A percentile compares a stretch with the other conserved stretches of the same genome.
Evolutionary conservation across 2,888 invertebrate species (phyloP).

Genomic region (Eumerus sabulonum): DNA sequence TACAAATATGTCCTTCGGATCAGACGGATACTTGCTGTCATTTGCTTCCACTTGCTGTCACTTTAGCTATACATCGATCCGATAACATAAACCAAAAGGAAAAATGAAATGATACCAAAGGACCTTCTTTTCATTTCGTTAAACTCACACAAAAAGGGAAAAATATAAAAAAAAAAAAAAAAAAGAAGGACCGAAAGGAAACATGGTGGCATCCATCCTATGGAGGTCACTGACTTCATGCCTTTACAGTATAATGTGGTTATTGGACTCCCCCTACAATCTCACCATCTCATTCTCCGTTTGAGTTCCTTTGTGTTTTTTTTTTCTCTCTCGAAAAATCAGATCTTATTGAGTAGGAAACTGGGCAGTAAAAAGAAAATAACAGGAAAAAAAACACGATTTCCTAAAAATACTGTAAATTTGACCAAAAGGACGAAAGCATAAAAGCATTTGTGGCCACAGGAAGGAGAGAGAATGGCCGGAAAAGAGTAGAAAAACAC

Average conservation of each 20-base stretch:
- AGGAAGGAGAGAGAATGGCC: constrained; percentile 24
- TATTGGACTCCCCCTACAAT: constrained; percentile 41
- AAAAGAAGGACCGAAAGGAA: constrained; percentile 3
- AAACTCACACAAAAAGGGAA: constrained; percentile 23
- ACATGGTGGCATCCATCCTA: constrained; percentile 18
- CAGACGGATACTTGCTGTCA: constrained; percentile 6
- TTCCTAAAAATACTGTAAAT: constrained; percentile 44
- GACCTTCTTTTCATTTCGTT: constrained; percentile 46
- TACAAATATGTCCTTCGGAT: constrained; percentile 4
- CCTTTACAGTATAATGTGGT: constrained; percentile 54
- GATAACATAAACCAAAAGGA: constrained; percentile 7
- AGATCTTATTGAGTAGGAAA: constrained; percentile 24
- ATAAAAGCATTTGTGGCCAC: constrained; percentile 55
- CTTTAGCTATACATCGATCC: constrained; percentile 28
- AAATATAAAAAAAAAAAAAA: constrained; percentile 19
- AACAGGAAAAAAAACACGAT: no score
- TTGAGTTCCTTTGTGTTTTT: background rate
- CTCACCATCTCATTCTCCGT: background rate
- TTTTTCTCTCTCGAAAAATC: constrained; percentile 32
- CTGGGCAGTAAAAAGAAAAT: constrained; percentile 11
- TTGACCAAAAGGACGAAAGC: constrained; percentile 40
- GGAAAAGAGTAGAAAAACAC: constrained; percentile 15
- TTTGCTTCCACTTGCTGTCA: constrained; percentile 30
- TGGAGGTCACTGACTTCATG: constrained; percentile 47
- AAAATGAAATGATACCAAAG: constrained; percentile 20